Percentiles rank a stretch among this genome's conserved stretches.
Evolutionary conservation across 2,797 vertebrate genomes (phyloP).

Genomic region (Trichosurus vulpecula): DNA sequence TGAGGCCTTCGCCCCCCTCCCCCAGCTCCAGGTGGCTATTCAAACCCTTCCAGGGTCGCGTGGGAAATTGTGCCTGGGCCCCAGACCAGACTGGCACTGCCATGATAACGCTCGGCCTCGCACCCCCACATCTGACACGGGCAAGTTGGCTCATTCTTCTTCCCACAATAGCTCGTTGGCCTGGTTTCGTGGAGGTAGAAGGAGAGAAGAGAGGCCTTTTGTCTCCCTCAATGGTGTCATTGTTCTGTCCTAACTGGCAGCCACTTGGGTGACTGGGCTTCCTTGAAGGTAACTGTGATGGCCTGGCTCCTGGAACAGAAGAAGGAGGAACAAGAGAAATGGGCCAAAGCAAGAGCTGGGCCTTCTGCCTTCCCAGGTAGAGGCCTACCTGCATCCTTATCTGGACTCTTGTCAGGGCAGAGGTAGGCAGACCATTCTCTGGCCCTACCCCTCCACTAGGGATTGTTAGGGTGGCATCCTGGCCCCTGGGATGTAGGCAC

Average conservation of each 20-base stretch:
- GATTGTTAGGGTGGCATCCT: not conserved
- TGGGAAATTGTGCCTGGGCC: not conserved
- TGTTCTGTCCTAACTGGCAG: not conserved
- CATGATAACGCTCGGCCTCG: not conserved
- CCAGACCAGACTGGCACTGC: not conserved
- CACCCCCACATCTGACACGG: constrained; percentile 5
- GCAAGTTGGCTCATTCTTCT: constrained; percentile 9
- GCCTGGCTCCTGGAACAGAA: not conserved
- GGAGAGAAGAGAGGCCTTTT: not conserved
- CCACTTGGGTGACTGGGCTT: not conserved
- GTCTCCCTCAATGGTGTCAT: not conserved
- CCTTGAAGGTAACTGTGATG: not conserved
- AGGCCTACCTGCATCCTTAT: not conserved
- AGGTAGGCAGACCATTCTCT: not conserved
- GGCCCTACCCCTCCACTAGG: not conserved
- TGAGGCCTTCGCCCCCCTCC: not conserved
- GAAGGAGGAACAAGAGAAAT: not conserved
- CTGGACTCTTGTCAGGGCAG: not conserved
- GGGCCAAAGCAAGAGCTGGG: not conserved
- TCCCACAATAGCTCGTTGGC: constrained; percentile 19
- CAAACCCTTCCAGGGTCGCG: not conserved
- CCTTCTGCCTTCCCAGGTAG: not conserved
- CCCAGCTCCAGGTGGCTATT: not conserved
- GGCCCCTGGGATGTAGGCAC: not conserved
- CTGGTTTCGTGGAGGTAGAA: constrained; percentile 13